Evolutionary conservation across 1,140 invertebrate genomes (phyloP).

Genomic region (Propsilocerus akamusi): DNA sequence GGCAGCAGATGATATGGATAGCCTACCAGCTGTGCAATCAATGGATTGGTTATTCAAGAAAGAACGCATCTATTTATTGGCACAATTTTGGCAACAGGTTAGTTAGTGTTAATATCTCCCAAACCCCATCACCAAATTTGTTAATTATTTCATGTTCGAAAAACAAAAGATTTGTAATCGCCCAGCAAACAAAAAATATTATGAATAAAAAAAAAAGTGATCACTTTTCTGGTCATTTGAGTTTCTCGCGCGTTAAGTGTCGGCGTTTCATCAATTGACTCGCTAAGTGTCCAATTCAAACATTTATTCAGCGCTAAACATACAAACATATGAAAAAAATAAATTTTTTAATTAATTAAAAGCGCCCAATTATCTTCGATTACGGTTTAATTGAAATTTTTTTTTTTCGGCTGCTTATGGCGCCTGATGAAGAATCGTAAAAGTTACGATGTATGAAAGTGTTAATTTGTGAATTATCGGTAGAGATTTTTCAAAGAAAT

Average conservation of each 20-base stretch:
- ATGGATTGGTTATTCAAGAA: slow-evolving; percentile 92
- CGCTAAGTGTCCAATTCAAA: too few relatives aligned
- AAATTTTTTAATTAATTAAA: not conserved
- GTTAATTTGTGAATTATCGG: slow-evolving; percentile 3
- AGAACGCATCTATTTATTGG: slow-evolving; percentile 76
- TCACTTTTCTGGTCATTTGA: too few relatives aligned
- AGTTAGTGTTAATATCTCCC: slow-evolving; percentile 21
- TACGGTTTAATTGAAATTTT: not conserved
- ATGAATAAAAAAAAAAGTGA: too few relatives aligned
- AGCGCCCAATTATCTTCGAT: not conserved
- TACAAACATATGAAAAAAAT: too few relatives aligned
- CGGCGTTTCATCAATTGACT: too few relatives aligned
- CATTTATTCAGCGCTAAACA: too few relatives aligned
- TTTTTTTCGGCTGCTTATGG: too few relatives aligned
- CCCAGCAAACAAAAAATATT: not conserved
- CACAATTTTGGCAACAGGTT: slow-evolving; percentile 90
- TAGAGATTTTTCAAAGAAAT: too few relatives aligned
- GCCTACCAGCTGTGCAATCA: slow-evolving; percentile 64
- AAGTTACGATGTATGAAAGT: slow-evolving; percentile 2
- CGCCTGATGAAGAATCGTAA: not conserved
- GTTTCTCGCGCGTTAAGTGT: too few relatives aligned
- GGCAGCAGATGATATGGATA: slow-evolving; percentile 55
- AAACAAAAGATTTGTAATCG: not conserved
- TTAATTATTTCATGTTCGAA: too few relatives aligned
- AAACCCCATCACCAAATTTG: too few relatives aligned